Evolutionary conservation across 2,113 vertebrate species (phyloP), one percentile per base, ranked within the genome.

Genomic region (Prochilodus magdalenae): DNA sequence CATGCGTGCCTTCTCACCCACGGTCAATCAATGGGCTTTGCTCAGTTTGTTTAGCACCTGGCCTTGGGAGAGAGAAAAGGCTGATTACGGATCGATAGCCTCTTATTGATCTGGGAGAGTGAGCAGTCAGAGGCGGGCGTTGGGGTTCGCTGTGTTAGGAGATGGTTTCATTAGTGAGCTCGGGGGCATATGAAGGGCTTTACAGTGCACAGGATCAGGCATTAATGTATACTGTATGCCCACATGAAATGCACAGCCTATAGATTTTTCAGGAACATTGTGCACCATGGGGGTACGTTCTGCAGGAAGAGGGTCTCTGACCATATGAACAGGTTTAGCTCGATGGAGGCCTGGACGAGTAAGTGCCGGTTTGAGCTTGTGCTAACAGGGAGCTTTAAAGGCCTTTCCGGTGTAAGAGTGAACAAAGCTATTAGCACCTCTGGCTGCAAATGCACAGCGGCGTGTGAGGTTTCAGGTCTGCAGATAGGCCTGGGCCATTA

Each of bases 21-120:
- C 29, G 16, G 18, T n/a, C 65, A 40, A 36, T 69, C 30, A 6
- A 22, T 36, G 7, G 65, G 18, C 33, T 69, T 69, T 33, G 40
- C 30, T 33, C 30, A 5, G 10, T 20, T 5, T 4, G 7, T 29
- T 33, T 33, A 33, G 30, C 20, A 30, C 16, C 18, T 36, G 29
- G 30, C 22, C 5, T 30, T 59, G 65, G 55, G 53, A 70, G 18
- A 10, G 11, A 79, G 11, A 40, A 79, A 79, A 57, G 33, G 33
- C 26, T 15, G 18, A 59, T 79, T 60, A 60, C 77, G 27, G 77
- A 60, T 79, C 77, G 24, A 79, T 79, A 71, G 8, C 16, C 6
- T 6, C 14, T 20, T 27, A 60, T 60, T 71, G 77, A 79, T 27
- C 65, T 20, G 12, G 55, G 13, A 26, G 63, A 78, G 63, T 69